Conservation (phyloP, 2,888 invertebrate genomes). For the Acronicta aceris region DNA sequence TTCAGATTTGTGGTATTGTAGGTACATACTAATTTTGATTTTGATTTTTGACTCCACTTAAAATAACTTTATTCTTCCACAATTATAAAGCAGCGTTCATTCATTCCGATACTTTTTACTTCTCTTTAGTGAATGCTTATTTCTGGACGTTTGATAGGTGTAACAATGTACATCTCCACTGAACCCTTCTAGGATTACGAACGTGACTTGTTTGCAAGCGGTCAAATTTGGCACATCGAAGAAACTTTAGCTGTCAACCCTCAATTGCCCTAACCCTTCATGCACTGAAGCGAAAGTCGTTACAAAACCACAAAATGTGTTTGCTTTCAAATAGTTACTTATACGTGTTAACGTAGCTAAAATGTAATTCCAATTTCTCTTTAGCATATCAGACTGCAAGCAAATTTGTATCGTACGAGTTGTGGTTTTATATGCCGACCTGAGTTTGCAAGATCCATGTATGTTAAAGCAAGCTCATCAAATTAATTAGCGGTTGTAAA, state of each 20-base stretch:
- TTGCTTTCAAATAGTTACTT: constrained; percentile 8
- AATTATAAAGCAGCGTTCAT: too few relatives aligned
- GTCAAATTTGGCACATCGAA: constrained; percentile 8
- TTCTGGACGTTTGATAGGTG: neutral
- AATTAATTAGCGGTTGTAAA: too few relatives aligned
- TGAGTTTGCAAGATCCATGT: too few relatives aligned
- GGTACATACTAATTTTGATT: too few relatives aligned
- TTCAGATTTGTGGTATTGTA: too few relatives aligned
- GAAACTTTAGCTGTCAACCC: constrained; percentile 17
- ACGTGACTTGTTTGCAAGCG: constrained; percentile 17
- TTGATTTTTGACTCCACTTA: too few relatives aligned
- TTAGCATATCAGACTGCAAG: constrained; percentile 3
- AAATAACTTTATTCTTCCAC: too few relatives aligned
- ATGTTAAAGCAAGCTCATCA: too few relatives aligned
- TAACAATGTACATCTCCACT: constrained; percentile 23
- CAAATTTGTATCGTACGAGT: constrained; percentile 4
- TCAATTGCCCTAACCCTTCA: neutral
- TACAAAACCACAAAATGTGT: constrained; percentile 2
- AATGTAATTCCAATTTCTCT: neutral
- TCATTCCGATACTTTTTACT: too few relatives aligned
- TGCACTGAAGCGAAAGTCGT: constrained; percentile 2
- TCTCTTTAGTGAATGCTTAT: neutral
- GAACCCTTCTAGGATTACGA: constrained; percentile 4
- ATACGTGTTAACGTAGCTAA: neutral
- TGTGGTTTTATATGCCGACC: too few relatives aligned